Percentiles rank a stretch among this genome's conserved stretches.
Conservation (phyloP, 2,113 vertebrate genomes). For the Nycticorax nycticorax region DNA sequence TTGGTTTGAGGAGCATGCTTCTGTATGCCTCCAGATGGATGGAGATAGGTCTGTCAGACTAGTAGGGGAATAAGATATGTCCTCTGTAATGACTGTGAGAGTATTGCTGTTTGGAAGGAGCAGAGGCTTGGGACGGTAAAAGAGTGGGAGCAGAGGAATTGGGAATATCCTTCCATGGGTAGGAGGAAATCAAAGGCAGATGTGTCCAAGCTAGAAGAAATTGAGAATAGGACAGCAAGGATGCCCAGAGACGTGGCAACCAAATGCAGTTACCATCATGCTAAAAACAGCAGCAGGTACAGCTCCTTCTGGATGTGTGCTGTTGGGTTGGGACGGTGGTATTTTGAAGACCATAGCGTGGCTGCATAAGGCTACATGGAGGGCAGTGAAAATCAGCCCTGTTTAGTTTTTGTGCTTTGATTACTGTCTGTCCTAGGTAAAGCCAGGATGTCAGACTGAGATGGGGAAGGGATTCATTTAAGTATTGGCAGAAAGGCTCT, state of each 20-base stretch:
- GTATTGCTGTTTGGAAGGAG: not conserved
- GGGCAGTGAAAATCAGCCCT: not conserved
- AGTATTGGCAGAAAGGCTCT: not conserved
- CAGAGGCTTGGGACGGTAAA: not conserved
- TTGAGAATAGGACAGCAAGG: not conserved
- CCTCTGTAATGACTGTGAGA: not conserved
- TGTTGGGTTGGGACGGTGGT: not conserved
- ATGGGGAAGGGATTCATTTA: not conserved
- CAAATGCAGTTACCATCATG: accelerated
- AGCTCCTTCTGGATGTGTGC: not conserved
- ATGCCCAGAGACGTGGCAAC: not conserved
- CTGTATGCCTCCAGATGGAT: not conserved
- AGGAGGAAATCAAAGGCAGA: not conserved
- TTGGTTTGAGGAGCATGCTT: not conserved
- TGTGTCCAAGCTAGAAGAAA: not conserved
- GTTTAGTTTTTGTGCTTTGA: not conserved
- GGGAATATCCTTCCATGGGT: not conserved
- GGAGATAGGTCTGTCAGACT: not conserved
- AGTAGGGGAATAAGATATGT: not conserved
- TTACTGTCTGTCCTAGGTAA: not conserved
- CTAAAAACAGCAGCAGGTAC: not conserved
- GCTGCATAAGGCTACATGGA: not conserved
- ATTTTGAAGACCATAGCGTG: accelerated
- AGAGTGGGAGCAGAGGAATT: not conserved
- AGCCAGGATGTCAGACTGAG: not conserved